These are phyloP conservation scores for Andrena praecox DNA, from an alignment of 2,888 invertebrate genomes.

Conservation along the genomic window DNA sequence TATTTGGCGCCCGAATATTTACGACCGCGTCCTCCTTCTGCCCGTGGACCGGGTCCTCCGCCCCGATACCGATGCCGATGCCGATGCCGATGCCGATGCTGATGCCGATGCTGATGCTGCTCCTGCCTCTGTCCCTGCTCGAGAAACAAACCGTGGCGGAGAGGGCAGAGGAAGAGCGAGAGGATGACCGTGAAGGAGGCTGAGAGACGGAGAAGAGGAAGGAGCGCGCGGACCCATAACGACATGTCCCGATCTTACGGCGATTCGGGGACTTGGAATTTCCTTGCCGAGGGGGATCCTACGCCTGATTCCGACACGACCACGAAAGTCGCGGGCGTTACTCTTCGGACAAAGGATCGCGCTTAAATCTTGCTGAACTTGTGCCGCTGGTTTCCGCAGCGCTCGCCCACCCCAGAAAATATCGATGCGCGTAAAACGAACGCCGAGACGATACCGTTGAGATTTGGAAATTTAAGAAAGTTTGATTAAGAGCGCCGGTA, in stretches of 20 bases:
- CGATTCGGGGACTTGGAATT: constrained; percentile 80
- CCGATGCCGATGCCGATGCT: constrained; percentile 62
- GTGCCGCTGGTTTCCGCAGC: constrained; percentile 33
- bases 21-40: constrained; percentile 79
- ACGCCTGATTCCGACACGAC: constrained; percentile 55
- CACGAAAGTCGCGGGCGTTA: constrained; percentile 70
- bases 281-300: constrained; percentile 68
- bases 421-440: constrained; percentile 32
- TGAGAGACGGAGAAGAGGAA: constrained; percentile 25
- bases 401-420: constrained; percentile 25
- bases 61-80: constrained; percentile 70
- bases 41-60: constrained; percentile 66
- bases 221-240: constrained; percentile 79
- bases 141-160: constrained; percentile 42
- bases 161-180: constrained; percentile 13
- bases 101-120: constrained; percentile 56
- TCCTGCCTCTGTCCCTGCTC: constrained; percentile 43
- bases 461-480: background rate
- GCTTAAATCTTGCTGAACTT: constrained; percentile 65
- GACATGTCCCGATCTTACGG: constrained; percentile 81
- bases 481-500: too few relatives aligned
- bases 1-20: constrained; percentile 84
- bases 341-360: constrained; percentile 70
- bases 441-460: too few relatives aligned
- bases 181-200: background rate